Conservation (phyloP, 2,888 invertebrate genomes). For the Ochropleura leucogaster region DNA sequence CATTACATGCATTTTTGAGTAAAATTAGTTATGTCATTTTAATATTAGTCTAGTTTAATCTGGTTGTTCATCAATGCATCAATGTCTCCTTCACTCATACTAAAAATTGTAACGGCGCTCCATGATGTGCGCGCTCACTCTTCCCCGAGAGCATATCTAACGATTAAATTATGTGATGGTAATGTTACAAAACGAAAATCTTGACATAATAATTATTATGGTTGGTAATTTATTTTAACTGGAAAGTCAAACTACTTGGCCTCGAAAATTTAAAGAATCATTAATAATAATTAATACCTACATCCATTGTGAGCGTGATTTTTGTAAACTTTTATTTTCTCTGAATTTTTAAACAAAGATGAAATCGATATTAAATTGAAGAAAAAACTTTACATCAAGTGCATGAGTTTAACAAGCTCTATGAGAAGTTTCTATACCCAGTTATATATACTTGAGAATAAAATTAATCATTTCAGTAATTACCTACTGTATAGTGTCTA, state of each 20-base stretch:
- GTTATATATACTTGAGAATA: neutral
- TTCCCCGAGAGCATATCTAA: neutral
- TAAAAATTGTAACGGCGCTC: neutral
- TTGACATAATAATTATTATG: neutral
- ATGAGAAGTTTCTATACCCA: neutral
- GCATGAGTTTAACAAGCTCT: neutral
- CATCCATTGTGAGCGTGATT: too few relatives aligned
- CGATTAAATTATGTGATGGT: neutral
- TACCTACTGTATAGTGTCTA: neutral
- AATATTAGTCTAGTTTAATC: too few relatives aligned
- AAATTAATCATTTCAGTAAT: constrained; percentile 17
- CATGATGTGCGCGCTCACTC: neutral
- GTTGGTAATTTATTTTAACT: neutral
- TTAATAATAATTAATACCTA: neutral
- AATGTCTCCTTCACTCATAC: neutral
- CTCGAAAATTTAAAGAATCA: neutral
- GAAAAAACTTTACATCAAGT: neutral
- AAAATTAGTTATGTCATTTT: too few relatives aligned
- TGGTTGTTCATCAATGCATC: too few relatives aligned
- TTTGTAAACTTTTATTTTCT: too few relatives aligned
- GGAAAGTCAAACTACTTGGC: neutral
- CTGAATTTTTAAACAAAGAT: neutral
- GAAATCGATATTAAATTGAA: neutral
- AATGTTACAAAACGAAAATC: neutral
- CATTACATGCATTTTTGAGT: too few relatives aligned